Base-by-base conservation (phyloP, 2,797 vertebrate genomes). In the Moxostoma hubbsi region DNA sequence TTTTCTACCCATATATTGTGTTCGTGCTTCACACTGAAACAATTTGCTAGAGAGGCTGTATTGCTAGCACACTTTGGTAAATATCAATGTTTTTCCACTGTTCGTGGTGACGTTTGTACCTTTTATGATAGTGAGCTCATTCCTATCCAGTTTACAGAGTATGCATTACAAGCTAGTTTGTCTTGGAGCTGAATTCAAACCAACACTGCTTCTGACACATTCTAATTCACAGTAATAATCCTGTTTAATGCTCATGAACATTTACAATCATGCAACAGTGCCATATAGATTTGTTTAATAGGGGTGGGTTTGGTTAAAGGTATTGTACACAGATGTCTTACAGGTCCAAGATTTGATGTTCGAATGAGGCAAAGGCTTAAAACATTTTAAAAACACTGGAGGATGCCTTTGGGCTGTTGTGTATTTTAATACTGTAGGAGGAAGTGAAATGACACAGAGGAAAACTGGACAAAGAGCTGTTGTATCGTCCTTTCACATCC, bases 131-230 rank as follows among this genome's bases (percentile, higher is more conserved):
- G 62, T 53, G 51, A 75, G 10, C 73, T 75, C 59, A 65, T 57
- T 46, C 15, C 18, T 76, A 9, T 59, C 49, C 43, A 72, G 80
- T 67, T 77, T 77, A 81, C 36, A 81, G 57, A 55, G 64, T 69
- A 46, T 58, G 11, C 8, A 64, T 63, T 51, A 49, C 51, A 57
- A 49, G 6, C 61, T 65, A 1, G 18, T 72, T 68, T 46, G 55
- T 54, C 36, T 12, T 69, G 49, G 73, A 53, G 61, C 16, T 75
- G n/a, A 67, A 15, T 15, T 73, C 36, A 47, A 51, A 64, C 45
- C 64, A 24, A 51, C 36, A 75, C 53, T 15, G 64, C 53, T 58
- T 9, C 7, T 16, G 36, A 67, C 15, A 66, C 53, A 16, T 55
- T 57, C 5, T 3, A 5, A 61, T 11, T 46, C 36, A 74, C 50